Base-by-base conservation (phyloP, 2,888 invertebrate genomes). In the Drosophila pseudotalamancana region DNA sequence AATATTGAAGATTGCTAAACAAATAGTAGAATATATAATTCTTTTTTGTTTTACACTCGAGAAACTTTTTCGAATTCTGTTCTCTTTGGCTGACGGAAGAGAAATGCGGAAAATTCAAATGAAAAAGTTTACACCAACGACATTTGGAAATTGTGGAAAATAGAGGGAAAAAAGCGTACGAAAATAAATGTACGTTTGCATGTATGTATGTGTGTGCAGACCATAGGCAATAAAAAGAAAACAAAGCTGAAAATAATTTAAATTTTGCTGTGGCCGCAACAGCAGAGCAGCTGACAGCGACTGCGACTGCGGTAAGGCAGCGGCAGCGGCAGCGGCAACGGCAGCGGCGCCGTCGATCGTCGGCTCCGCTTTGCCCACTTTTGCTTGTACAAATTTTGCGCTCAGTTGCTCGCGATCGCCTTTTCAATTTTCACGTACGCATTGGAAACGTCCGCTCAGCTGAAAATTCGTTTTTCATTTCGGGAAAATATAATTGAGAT, bases 361-460 rank as follows among this genome's bases (percentile, higher is more conserved):
- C 49, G 42, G 56, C 72, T 67, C 32, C 53, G 46, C 55, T 60
- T 64, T 72, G 67, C 55, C 39, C 34, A 34, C 50, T 66, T 82
- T 73, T 77, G 67, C 84, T 86, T 77, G 72, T 79, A 86, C 57
- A 66, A 68, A 70, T 84, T 78, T 88, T 88, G 86, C 84, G 89
- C 88, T 88, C 87, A 89, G 89, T 89, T 75, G 79, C 70, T 87
- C 88, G 87, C 85, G 88, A 80, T 80, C 87, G 86, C 80, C 72
- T 80, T 89, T 85, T 85, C 78, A 81, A 88, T 89, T 89, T 89
- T 88, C 89, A 88, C 85, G 87, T 77, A 77, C 67, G 66, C 60
- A 65, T 18, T 35, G 46, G 34, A 12, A 49, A 56, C 64, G 27
- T 51, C 53, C 27, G 64, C 66, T 48, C 35, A 32, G 34, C 55